Conservation (phyloP, 92 coral and sea anemone genomes). For the Actinostola sp. region DNA sequence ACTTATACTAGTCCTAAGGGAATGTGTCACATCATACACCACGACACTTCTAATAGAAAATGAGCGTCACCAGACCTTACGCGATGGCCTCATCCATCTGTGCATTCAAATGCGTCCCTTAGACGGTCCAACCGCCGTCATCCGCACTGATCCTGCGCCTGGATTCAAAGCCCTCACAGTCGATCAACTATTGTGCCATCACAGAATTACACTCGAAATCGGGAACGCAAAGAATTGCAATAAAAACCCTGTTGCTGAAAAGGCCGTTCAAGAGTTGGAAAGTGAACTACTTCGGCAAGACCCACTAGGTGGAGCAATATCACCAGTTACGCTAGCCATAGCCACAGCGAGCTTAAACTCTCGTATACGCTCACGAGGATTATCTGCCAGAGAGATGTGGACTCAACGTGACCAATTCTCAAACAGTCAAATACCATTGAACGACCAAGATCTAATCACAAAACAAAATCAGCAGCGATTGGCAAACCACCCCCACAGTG, state of each 20-base stretch:
- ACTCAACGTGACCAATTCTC: slow-evolving; percentile 14
- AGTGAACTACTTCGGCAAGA: too few species aligned
- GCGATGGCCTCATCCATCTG: slow-evolving; percentile 45
- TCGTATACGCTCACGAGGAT: slow-evolving; percentile 39
- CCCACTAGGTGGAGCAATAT: slow-evolving; percentile 15
- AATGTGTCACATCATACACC: slow-evolving; percentile 54
- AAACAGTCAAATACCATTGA: background rate
- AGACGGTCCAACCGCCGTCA: slow-evolving; percentile 57
- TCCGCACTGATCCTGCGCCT: slow-evolving; percentile 67
- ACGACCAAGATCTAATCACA: too few species aligned
- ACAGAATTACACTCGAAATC: slow-evolving; percentile 48
- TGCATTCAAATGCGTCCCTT: slow-evolving; percentile 64
- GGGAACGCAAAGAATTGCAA: slow-evolving; percentile 61
- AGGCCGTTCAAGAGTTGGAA: slow-evolving; percentile 38
- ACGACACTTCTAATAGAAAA: slow-evolving; percentile 33
- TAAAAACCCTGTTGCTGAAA: slow-evolving; percentile 67
- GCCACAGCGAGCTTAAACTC: slow-evolving; percentile 19
- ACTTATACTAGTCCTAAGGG: slow-evolving; percentile 50
- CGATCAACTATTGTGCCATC: slow-evolving; percentile 43
- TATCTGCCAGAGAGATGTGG: slow-evolving; percentile 24
- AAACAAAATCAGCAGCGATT: too few species aligned
- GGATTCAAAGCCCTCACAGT: slow-evolving; percentile 52
- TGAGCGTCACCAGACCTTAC: slow-evolving; percentile 47
- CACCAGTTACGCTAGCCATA: background rate
- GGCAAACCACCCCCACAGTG: too few species aligned